These are phyloP conservation scores for Geococcyx californianus DNA, from an alignment of 2,113 vertebrate species.

Conservation along the genomic window DNA sequence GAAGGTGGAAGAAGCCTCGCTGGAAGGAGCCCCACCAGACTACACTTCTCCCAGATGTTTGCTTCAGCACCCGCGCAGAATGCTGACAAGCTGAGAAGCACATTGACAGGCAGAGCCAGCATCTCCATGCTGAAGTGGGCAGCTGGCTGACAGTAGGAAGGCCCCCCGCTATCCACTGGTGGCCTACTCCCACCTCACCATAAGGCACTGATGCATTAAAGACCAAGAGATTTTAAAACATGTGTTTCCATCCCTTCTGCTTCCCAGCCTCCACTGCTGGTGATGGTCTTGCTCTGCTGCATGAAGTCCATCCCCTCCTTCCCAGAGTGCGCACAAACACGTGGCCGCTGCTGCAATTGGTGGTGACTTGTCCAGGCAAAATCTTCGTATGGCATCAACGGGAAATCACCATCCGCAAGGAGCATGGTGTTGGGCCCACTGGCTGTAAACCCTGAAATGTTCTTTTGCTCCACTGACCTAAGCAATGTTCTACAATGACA, in stretches of 20 bases:
- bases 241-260: accelerated
- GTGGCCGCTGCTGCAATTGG: accelerated
- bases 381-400: accelerated
- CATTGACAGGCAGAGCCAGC: not conserved
- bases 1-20: not conserved
- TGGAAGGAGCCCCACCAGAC: not conserved
- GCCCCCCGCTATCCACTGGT: not conserved
- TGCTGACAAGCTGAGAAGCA: not conserved
- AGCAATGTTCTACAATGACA: not conserved
- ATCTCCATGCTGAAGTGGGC: not conserved
- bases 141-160: not conserved
- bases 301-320: not conserved
- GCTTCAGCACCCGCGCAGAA: not conserved
- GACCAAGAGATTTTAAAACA: not conserved
- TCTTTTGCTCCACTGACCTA: not conserved
- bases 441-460: not conserved
- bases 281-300: not conserved
- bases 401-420: not conserved
- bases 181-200: not conserved
- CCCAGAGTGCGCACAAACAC: accelerated
- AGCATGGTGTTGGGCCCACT: accelerated
- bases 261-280: not conserved
- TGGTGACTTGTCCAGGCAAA: accelerated
- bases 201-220: not conserved
- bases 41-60: not conserved